Percentiles rank a stretch among this genome's conserved stretches.
Conservation (phyloP, 2,888 invertebrate species). For the Eupelmus urozonus region DNA sequence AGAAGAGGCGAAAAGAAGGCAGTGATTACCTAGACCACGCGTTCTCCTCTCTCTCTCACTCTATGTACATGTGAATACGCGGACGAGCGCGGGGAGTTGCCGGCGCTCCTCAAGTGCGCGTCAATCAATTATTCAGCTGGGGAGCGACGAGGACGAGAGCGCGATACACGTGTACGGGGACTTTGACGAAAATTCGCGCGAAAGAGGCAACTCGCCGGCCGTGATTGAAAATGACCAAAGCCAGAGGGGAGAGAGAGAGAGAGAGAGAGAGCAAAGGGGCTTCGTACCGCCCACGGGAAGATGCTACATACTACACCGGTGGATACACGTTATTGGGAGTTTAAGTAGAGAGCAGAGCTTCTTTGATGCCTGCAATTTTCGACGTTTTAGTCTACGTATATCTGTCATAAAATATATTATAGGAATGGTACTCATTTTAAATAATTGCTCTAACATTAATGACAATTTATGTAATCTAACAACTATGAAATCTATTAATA, state of each 20-base stretch:
- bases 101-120: conserved; percentile 52
- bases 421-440: too few relatives aligned
- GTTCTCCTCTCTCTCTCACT: conserved; percentile 57
- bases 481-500: too few relatives aligned
- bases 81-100: conserved; percentile 24
- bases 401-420: too few relatives aligned
- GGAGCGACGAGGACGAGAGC: conserved; percentile 1
- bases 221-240: conserved; percentile 56
- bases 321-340: conserved; percentile 14
- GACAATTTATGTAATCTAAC: too few relatives aligned
- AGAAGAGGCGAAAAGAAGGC: conserved; percentile 55
- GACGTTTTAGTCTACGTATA: too few relatives aligned
- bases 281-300: not conserved
- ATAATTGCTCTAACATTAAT: too few relatives aligned
- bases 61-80: conserved; percentile 32
- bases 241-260: not conserved
- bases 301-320: not conserved
- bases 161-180: conserved; percentile 11
- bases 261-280: not conserved
- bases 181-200: conserved; percentile 56
- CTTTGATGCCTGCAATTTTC: too few relatives aligned
- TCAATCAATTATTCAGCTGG: conserved; percentile 57
- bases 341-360: conserved; percentile 2
- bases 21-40: conserved; percentile 68
- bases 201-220: conserved; percentile 31